Evolutionary conservation across 2,113 vertebrate genomes (phyloP).

Genomic region (Hemiprocne comata): DNA sequence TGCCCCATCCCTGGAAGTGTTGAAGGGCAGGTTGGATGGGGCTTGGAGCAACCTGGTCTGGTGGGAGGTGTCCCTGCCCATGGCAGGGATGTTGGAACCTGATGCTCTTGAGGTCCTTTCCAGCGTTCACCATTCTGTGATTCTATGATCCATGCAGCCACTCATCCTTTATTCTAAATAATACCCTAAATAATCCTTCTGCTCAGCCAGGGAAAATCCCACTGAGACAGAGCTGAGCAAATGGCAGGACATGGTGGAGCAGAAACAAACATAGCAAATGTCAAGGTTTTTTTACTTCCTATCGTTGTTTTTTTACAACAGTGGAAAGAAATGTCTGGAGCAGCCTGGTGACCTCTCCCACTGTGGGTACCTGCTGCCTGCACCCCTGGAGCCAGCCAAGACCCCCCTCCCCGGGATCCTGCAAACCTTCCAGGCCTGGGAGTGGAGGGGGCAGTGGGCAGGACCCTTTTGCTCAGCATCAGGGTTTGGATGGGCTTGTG

Average conservation of each 20-base stretch:
- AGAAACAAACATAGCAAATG: slow-evolving; percentile 24
- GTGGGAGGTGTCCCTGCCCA: too few relatives aligned
- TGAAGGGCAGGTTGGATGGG: too few relatives aligned
- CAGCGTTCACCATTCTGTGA: too few relatives aligned
- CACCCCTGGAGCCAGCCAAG: neutral
- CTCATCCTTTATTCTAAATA: slow-evolving; percentile 17
- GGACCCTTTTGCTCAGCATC: neutral
- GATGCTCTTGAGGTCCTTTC: too few relatives aligned
- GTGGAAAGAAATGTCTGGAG: neutral
- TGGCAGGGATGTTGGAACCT: too few relatives aligned
- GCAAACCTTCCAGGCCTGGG: neutral
- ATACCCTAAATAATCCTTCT: slow-evolving; percentile 42
- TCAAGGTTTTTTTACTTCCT: neutral
- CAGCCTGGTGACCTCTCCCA: neutral
- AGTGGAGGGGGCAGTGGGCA: neutral
- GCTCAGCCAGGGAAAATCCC: slow-evolving; percentile 34
- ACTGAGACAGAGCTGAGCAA: neutral
- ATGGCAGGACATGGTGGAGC: neutral
- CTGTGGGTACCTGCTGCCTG: neutral
- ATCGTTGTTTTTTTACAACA: neutral
- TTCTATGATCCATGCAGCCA: neutral
- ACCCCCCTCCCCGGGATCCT: neutral
- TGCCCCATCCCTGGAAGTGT: too few relatives aligned
- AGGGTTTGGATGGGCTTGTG: neutral
- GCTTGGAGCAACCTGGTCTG: too few relatives aligned